A percentile compares a stretch with the other conserved stretches of the same genome.
Evolutionary conservation across 30 jellyfish, hydroid and myxozoan species (phyloP).

Genomic region (Pelagia noctiluca): DNA sequence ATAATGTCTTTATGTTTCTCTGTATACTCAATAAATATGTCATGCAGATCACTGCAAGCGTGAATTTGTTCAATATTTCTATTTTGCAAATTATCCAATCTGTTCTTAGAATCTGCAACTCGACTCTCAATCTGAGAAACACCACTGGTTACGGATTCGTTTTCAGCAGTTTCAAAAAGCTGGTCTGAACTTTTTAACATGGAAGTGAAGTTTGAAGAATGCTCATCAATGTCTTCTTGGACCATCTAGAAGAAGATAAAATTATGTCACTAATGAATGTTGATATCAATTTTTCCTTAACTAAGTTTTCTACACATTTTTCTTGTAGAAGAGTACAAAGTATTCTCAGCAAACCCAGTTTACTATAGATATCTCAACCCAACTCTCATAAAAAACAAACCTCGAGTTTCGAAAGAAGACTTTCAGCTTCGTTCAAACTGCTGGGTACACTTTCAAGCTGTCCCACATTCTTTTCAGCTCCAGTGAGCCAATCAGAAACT

Average conservation of each 20-base stretch:
- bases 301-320: too few species aligned
- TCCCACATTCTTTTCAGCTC: conserved; percentile 33
- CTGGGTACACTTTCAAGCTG: conserved; percentile 31
- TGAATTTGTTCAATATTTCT: conserved; percentile 10
- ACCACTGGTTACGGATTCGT: conserved; percentile 59
- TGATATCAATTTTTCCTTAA: too few species aligned
- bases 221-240: conserved; percentile 30
- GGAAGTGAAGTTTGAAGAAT: conserved; percentile 38
- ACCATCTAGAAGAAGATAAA: too few species aligned
- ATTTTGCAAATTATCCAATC: conserved; percentile 61
- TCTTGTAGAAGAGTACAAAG: too few species aligned
- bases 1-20: conserved; percentile 35
- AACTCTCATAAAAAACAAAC: not conserved
- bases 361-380: not conserved
- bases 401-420: not conserved
- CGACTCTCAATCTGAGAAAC: conserved; percentile 48
- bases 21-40: conserved; percentile 15
- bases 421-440: conserved; percentile 13
- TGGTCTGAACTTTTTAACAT: conserved; percentile 3
- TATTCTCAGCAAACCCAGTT: too few species aligned
- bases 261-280: too few species aligned
- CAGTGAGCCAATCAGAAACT: conserved; percentile 37
- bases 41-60: conserved; percentile 3
- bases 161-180: conserved; percentile 52
- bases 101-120: conserved; percentile 15